These are phyloP conservation scores for Thymelicus acteon DNA, from an alignment of 2,888 invertebrate genomes.

Conservation along the genomic window DNA sequence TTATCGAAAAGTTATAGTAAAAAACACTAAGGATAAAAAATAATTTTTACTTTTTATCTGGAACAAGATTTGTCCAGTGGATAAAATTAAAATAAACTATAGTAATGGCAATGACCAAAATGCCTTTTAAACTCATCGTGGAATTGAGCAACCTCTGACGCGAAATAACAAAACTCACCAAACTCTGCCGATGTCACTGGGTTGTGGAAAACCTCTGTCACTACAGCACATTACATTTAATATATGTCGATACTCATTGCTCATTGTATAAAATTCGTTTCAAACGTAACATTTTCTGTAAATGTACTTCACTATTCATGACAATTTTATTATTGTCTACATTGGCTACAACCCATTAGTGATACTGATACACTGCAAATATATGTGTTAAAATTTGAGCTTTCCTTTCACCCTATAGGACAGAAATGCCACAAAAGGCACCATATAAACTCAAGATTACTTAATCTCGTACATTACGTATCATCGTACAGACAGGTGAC, in stretches of 20 bases:
- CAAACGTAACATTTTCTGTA: background rate
- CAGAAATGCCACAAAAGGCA: no score
- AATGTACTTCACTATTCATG: no score
- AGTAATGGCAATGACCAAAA: slow-evolving; percentile 4
- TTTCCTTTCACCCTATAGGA: no score
- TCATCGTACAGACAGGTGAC: no score
- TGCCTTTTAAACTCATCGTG: background rate
- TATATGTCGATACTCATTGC: slow-evolving; percentile 43
- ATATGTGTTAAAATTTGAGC: no score
- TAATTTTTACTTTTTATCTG: background rate
- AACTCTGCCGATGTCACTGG: background rate
- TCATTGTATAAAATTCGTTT: background rate
- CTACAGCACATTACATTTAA: slow-evolving; percentile 41
- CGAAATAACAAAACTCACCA: slow-evolving; percentile 7
- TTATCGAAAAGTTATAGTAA: background rate
- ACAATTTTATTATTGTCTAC: no score
- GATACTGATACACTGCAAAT: no score
- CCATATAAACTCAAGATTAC: no score
- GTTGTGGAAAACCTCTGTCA: slow-evolving; percentile 6
- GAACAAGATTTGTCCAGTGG: background rate
- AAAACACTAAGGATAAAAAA: background rate
- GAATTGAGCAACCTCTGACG: background rate
- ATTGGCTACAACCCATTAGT: no score
- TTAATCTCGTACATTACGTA: no score
- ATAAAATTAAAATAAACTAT: background rate